Percentiles rank a stretch among this genome's conserved stretches.
Conservation (phyloP, 2,888 invertebrate genomes). For the Dryocosmus kuriphilus region DNA sequence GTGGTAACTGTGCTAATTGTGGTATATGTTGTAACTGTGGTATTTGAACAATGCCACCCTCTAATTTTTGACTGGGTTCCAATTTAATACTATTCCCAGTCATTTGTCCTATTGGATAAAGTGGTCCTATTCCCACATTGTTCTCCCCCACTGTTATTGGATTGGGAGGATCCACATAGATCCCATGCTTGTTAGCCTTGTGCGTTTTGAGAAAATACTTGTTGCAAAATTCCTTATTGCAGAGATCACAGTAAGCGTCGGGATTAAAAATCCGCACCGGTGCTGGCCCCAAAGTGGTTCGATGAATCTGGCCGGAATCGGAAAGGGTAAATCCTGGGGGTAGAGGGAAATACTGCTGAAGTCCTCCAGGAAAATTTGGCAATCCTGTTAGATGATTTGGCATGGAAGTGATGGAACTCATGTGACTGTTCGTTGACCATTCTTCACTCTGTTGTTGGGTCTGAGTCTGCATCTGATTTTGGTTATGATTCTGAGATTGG, state of each 20-base stretch:
- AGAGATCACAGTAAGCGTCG: slow-evolving; percentile 97
- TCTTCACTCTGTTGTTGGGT: slow-evolving; percentile 60
- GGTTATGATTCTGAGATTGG: slow-evolving; percentile 59
- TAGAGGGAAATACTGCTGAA: slow-evolving; percentile 77
- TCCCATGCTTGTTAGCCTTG: slow-evolving; percentile 98
- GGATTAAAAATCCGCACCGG: slow-evolving; percentile 91
- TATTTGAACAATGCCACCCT: slow-evolving; percentile 43
- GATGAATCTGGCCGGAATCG: slow-evolving; percentile 71
- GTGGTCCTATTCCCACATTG: not conserved
- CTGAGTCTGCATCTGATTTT: slow-evolving; percentile 62
- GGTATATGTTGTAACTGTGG: not conserved
- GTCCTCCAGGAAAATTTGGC: slow-evolving; percentile 66
- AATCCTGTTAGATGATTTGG: slow-evolving; percentile 67
- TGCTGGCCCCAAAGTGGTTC: slow-evolving; percentile 80
- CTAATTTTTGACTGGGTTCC: slow-evolving; percentile 46
- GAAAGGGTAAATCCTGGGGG: slow-evolving; percentile 80
- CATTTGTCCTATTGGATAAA: slow-evolving; percentile 44
- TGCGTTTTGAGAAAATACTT: slow-evolving; percentile 99
- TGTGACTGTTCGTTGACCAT: slow-evolving; percentile 44
- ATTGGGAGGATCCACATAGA: slow-evolving; percentile 83
- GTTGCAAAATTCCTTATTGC: slow-evolving; percentile 99
- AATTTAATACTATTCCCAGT: slow-evolving; percentile 55
- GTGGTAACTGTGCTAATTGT: not conserved
- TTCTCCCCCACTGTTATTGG: slow-evolving; percentile 65
- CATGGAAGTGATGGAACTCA: slow-evolving; percentile 42